These are phyloP conservation scores for Elegia similella DNA, from an alignment of 2,888 invertebrate species.

Conservation along the genomic window DNA sequence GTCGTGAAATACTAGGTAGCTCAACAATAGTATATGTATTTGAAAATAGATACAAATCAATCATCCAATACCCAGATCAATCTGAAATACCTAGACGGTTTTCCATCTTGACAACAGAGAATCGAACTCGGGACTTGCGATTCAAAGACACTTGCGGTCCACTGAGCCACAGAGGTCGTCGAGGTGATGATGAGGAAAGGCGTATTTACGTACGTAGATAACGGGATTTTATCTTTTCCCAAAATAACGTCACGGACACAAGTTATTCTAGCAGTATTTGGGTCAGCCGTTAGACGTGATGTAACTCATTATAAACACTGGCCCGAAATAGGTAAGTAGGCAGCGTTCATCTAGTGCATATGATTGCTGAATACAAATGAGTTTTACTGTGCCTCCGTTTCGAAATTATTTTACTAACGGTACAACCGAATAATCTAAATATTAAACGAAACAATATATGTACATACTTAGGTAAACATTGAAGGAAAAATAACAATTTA, in stretches of 20 bases:
- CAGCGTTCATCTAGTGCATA: background rate
- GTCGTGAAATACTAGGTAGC: no score
- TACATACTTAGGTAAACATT: background rate
- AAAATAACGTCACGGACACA: background rate
- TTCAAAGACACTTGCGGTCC: no score
- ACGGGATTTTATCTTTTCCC: background rate
- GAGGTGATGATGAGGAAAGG: no score
- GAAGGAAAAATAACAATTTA: background rate
- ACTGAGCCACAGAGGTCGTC: no score
- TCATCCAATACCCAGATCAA: no score
- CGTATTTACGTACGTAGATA: no score
- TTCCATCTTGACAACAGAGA: no score
- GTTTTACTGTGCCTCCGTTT: background rate
- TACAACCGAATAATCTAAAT: background rate
- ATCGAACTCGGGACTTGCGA: no score
- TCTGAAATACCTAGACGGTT: no score
- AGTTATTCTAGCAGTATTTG: background rate
- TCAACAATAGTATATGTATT: no score
- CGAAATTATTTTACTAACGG: background rate
- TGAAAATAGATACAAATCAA: no score
- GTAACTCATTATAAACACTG: conserved; percentile 6
- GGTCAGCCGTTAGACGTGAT: conserved; percentile 2
- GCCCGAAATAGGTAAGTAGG: conserved; percentile 8
- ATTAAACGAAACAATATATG: no score
- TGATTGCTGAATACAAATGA: conserved; percentile 6